phyloP scores from a whole-genome alignment of 1,140 invertebrate genomes.

The Cotesia chilonis region DNA sequence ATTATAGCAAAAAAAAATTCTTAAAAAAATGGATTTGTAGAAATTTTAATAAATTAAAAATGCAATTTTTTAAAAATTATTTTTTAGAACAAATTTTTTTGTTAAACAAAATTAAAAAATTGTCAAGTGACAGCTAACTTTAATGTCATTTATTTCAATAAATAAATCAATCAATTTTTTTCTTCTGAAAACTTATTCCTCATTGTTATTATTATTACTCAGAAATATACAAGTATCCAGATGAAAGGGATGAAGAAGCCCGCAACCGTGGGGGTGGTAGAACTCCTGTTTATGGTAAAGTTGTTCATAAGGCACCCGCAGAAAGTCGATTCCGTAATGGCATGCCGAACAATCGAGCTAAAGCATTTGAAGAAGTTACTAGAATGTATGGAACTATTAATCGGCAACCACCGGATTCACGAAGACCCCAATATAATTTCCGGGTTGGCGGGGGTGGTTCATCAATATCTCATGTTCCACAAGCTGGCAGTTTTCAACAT shows the following conservation, averaged over 20 bases:
- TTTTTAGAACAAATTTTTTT: too few relatives aligned
- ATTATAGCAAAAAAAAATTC: too few relatives aligned
- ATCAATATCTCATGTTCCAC: slow-evolving; percentile 57
- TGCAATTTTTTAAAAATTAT: too few relatives aligned
- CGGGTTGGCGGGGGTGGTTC: slow-evolving; percentile 49
- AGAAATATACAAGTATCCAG: slow-evolving; percentile 30
- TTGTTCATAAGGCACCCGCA: slow-evolving; percentile 70
- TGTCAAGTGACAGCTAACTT: background rate
- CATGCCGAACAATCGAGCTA: slow-evolving; percentile 51
- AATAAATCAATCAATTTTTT: background rate
- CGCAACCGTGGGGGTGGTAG: slow-evolving; percentile 49
- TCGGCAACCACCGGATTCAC: slow-evolving; percentile 54
- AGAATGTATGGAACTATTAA: slow-evolving; percentile 63
- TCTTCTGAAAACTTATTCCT: background rate
- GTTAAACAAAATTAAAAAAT: too few relatives aligned
- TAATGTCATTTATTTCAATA: background rate
- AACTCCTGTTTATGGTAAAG: slow-evolving; percentile 70
- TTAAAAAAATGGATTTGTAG: too few relatives aligned
- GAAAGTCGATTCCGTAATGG: slow-evolving; percentile 58
- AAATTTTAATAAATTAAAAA: too few relatives aligned
- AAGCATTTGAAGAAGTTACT: slow-evolving; percentile 63
- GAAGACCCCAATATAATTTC: slow-evolving; percentile 48
- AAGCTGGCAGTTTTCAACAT: slow-evolving; percentile 73
- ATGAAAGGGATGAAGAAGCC: slow-evolving; percentile 41
- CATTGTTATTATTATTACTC: background rate